phyloP scores from a whole-genome alignment of 2,797 vertebrate genomes.

The Malacoctenus gilli region DNA sequence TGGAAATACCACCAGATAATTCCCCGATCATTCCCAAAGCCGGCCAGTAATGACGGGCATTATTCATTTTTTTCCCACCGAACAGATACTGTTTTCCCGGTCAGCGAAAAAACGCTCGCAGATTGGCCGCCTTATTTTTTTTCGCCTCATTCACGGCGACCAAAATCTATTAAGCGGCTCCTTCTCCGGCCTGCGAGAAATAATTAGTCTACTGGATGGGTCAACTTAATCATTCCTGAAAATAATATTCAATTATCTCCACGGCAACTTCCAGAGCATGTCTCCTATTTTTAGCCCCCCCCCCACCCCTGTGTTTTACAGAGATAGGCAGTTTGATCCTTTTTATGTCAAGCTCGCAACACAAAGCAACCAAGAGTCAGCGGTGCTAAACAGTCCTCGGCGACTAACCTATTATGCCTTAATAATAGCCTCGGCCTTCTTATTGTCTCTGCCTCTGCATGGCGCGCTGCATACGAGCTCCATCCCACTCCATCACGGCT shows the following conservation, averaged over 20 bases:
- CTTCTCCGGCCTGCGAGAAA: slow-evolving; percentile 76
- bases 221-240: slow-evolving; percentile 86
- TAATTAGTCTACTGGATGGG: slow-evolving; percentile 85
- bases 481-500: slow-evolving; percentile 53
- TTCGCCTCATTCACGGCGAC: slow-evolving; percentile 74
- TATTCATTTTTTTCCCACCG: slow-evolving; percentile 60
- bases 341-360: slow-evolving; percentile 71
- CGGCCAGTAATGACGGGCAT: slow-evolving; percentile 48
- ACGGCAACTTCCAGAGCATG: slow-evolving; percentile 77
- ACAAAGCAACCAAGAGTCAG: slow-evolving; percentile 66
- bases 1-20: slow-evolving; percentile 33
- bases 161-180: slow-evolving; percentile 78
- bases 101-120: slow-evolving; percentile 54
- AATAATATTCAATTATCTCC: slow-evolving; percentile 86
- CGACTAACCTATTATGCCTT: slow-evolving; percentile 72
- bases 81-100: slow-evolving; percentile 51
- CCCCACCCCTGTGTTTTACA: slow-evolving; percentile 77
- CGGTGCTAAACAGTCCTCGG: slow-evolving; percentile 61
- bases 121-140: slow-evolving; percentile 68
- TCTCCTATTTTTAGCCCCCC: slow-evolving; percentile 78
- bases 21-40: slow-evolving; percentile 25
- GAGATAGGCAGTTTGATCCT: slow-evolving; percentile 74
- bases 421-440: slow-evolving; percentile 68
- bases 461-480: slow-evolving; percentile 48
- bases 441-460: slow-evolving; percentile 58